phyloP scores from a whole-genome alignment of 2,113 vertebrate species.

The Erpornis zantholeuca region DNA sequence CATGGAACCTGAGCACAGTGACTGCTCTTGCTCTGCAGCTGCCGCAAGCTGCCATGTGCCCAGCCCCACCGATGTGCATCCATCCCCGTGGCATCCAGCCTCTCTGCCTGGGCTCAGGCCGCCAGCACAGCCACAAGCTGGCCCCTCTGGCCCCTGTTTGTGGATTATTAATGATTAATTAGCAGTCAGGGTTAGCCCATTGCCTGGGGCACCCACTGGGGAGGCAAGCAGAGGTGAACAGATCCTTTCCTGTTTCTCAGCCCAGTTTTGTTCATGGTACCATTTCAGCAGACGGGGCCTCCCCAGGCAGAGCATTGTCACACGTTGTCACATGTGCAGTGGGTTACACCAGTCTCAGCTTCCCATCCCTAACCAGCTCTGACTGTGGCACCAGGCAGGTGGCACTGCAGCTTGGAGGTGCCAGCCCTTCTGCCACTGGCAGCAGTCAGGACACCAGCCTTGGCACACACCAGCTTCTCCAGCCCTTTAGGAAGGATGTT shows the following conservation, averaged over 20 bases:
- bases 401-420: accelerated
- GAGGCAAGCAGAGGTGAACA: accelerated
- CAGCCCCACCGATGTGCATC: background rate
- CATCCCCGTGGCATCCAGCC: background rate
- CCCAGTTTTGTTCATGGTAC: background rate
- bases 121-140: accelerated
- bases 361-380: background rate
- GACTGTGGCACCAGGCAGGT: background rate
- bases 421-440: background rate
- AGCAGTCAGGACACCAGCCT: background rate
- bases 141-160: background rate
- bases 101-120: background rate
- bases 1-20: background rate
- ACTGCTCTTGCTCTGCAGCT: background rate
- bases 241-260: background rate
- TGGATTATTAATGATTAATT: background rate
- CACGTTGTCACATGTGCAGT: background rate
- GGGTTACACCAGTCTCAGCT: background rate
- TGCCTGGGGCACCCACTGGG: background rate
- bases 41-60: accelerated
- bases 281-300: background rate
- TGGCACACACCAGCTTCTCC: accelerated
- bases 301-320: background rate
- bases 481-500: background rate
- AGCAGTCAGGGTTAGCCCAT: background rate